Evolutionary conservation across 2,797 vertebrate species (phyloP).

Genomic region (Monodelphis domestica): DNA sequence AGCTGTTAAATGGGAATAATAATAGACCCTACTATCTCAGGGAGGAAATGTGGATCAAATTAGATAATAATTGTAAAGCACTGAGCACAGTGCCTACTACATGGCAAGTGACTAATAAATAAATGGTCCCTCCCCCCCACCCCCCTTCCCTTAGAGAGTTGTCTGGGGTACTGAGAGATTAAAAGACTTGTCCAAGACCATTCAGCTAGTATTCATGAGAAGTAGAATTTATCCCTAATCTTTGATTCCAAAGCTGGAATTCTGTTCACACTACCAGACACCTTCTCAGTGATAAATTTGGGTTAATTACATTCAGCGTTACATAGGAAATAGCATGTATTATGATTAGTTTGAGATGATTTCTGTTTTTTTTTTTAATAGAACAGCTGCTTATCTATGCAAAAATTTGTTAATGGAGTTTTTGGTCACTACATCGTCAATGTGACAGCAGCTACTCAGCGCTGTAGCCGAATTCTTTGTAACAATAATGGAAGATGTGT

Average conservation of each 20-base stretch:
- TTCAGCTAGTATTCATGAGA: neutral
- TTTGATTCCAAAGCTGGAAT: neutral
- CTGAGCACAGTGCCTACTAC: neutral
- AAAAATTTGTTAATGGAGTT: slow-evolving; percentile 88
- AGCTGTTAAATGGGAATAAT: neutral
- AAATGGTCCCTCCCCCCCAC: neutral
- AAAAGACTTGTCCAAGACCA: neutral
- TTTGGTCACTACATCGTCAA: slow-evolving; percentile 93
- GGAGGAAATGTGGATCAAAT: neutral
- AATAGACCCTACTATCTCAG: neutral
- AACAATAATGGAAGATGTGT: slow-evolving; percentile 92
- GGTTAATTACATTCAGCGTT: neutral
- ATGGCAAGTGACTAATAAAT: no score
- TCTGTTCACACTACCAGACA: neutral
- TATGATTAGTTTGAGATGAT: slow-evolving; percentile 32
- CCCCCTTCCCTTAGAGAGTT: neutral
- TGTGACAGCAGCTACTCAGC: slow-evolving; percentile 92
- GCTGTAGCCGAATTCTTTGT: slow-evolving; percentile 93
- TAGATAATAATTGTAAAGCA: neutral
- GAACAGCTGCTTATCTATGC: slow-evolving; percentile 91
- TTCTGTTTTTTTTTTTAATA: slow-evolving; percentile 73
- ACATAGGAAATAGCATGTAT: neutral
- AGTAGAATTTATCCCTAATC: neutral
- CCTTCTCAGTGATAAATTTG: neutral
- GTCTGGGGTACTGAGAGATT: neutral